Conservation (phyloP, 2,888 invertebrate genomes). For the Drosophila helvetica region DNA sequence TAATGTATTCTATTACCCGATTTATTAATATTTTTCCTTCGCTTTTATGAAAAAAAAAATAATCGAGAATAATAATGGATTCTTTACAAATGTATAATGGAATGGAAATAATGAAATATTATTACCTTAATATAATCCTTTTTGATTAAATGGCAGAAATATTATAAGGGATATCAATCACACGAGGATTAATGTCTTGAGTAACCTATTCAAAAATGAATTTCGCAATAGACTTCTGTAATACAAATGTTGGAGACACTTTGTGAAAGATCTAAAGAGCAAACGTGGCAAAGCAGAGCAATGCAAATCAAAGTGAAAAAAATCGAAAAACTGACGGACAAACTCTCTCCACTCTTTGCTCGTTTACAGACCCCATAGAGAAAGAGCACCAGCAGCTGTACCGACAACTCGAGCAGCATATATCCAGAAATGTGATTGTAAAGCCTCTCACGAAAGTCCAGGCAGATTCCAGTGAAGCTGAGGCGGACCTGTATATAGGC, state of each 20-base stretch:
- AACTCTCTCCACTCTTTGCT: slow-evolving; percentile 67
- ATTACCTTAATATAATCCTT: not conserved
- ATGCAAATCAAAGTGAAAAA: slow-evolving; percentile 9
- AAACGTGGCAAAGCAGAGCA: slow-evolving; percentile 11
- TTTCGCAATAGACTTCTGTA: not conserved
- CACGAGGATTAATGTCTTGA: not conserved
- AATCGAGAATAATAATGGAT: not conserved
- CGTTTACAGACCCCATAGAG: slow-evolving; percentile 68
- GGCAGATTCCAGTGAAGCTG: slow-evolving; percentile 49
- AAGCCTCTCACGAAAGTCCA: slow-evolving; percentile 52
- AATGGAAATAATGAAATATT: not conserved
- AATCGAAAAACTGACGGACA: slow-evolving; percentile 59
- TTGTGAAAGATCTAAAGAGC: slow-evolving; percentile 29
- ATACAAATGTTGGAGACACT: slow-evolving; percentile 17
- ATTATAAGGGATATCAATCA: not conserved
- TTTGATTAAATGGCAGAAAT: not conserved
- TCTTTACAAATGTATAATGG: not conserved
- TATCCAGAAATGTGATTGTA: slow-evolving; percentile 46
- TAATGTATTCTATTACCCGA: slow-evolving; percentile 1
- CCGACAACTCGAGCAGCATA: slow-evolving; percentile 21
- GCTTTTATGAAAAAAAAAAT: not conserved
- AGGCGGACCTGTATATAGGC: slow-evolving; percentile 72
- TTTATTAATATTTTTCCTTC: not conserved
- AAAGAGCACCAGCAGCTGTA: slow-evolving; percentile 31
- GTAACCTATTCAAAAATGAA: not conserved